Base-by-base conservation (phyloP, 1,140 invertebrate species). In the Globodera ellingtonae region DNA sequence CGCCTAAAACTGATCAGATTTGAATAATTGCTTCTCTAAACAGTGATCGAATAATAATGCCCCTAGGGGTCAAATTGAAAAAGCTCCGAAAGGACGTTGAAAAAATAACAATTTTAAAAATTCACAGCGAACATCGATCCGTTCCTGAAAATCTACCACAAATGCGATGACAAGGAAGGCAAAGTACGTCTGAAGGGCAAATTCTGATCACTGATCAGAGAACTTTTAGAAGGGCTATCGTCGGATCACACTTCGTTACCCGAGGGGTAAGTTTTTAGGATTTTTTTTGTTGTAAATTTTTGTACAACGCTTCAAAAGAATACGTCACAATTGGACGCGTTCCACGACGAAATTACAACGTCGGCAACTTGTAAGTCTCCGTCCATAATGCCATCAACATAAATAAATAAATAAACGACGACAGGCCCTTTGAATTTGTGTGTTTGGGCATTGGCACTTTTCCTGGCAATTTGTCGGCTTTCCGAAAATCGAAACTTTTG, bases 141-240 rank as follows among this genome's bases (percentile, higher is more conserved):
- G 21, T 73, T 81, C 62, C 52, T 82, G 52, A 82, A 82, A 62
- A 76, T 82, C 69, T 82, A 82, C 62, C 81, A 82, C 70, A 82
- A 82, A 80, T 82, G 81, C 59, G 81, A 82, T 59, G 81, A 82
- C n/a, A 24, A 48, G 24, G 79, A 82, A 69, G 73, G 72, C 6
- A 82, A 82, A 50, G 80, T 81, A 78, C 18, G 52, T 35, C 6
- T 0, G 52, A 21, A 6, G 18, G 70, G n/a, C 21, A 75, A 8
- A 44, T 78, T 78, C 50, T 67, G 15, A 18, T 15, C 35, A 74
- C 48, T 35, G 59, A 44, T 48, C n/a, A n/a, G 21, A 24, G 47
- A 13, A 24, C 52, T 72, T 78, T 62, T 6, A 81, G 81, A 82
- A 82, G 67, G 81, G 81, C n/a, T 82, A 75, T 52, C 81, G 81